phyloP scores from a whole-genome alignment of 1,140 invertebrate species.

The Diabrotica virgifera region DNA sequence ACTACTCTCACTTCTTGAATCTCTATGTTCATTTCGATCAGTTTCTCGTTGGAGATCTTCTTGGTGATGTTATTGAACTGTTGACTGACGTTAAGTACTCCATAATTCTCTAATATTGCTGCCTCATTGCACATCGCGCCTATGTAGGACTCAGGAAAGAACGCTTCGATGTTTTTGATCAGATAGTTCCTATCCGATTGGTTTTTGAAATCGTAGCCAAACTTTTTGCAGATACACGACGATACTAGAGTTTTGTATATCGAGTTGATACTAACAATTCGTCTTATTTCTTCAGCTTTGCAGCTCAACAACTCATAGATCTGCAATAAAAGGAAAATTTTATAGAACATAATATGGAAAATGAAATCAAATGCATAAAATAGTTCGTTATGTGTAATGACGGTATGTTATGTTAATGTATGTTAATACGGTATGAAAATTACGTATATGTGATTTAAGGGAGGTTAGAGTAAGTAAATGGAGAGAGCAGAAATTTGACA shows the following conservation, averaged over 20 bases:
- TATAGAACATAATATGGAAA: neutral
- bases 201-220: slow-evolving; percentile 59
- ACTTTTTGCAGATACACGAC: slow-evolving; percentile 54
- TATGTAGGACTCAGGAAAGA: slow-evolving; percentile 65
- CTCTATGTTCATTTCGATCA: slow-evolving; percentile 15
- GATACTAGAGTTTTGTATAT: slow-evolving; percentile 56
- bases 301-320: slow-evolving; percentile 67
- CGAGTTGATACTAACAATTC: slow-evolving; percentile 55
- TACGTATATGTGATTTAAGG: no score
- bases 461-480: no score
- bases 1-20: neutral
- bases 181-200: slow-evolving; percentile 6
- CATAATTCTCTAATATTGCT: slow-evolving; percentile 63
- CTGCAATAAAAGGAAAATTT: neutral
- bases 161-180: slow-evolving; percentile 36
- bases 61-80: slow-evolving; percentile 36
- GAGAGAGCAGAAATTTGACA: no score
- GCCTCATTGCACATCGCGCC: slow-evolving; percentile 74
- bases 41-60: slow-evolving; percentile 23
- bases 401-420: no score
- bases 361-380: neutral
- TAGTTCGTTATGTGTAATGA: neutral
- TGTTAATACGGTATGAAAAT: no score
- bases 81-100: slow-evolving; percentile 60
- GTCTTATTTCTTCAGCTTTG: slow-evolving; percentile 54